These are phyloP conservation scores for Blomia tropicalis DNA, from an alignment of 2,888 invertebrate genomes.

Conservation along the genomic window DNA sequence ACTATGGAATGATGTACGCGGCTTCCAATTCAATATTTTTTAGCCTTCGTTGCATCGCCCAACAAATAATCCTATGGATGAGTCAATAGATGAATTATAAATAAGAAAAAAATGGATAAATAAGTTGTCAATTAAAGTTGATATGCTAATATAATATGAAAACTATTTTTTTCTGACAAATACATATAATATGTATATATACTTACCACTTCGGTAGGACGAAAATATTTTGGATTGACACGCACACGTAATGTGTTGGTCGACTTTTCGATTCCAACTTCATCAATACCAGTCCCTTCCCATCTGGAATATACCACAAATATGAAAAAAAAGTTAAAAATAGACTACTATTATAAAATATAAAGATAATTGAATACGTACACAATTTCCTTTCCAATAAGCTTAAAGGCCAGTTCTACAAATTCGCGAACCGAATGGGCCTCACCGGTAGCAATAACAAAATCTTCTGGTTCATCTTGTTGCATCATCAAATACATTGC, in stretches of 20 bases:
- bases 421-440: constrained; percentile 89
- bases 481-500: constrained; percentile 99
- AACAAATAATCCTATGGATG: constrained; percentile 56
- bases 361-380: constrained; percentile 32
- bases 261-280: constrained; percentile 58
- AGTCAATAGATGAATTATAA: constrained; percentile 12
- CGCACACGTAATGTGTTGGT: constrained; percentile 60
- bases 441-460: constrained; percentile 90
- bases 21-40: constrained; percentile 68
- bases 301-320: no score
- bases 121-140: background rate
- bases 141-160: background rate
- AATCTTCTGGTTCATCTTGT: constrained; percentile 75
- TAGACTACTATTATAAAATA: constrained; percentile 6
- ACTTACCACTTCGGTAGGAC: constrained; percentile 91
- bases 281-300: constrained; percentile 67
- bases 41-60: constrained; percentile 88
- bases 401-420: constrained; percentile 72
- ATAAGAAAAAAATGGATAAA: background rate
- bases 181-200: no score
- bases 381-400: constrained; percentile 57
- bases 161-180: background rate
- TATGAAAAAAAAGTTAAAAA: constrained; percentile 19
- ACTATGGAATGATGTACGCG: constrained; percentile 58
- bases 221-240: constrained; percentile 82